Evolutionary conservation across 2,113 vertebrate genomes (phyloP), one percentile per base, ranked within the genome.

Genomic region (Halichoerus grypus): DNA sequence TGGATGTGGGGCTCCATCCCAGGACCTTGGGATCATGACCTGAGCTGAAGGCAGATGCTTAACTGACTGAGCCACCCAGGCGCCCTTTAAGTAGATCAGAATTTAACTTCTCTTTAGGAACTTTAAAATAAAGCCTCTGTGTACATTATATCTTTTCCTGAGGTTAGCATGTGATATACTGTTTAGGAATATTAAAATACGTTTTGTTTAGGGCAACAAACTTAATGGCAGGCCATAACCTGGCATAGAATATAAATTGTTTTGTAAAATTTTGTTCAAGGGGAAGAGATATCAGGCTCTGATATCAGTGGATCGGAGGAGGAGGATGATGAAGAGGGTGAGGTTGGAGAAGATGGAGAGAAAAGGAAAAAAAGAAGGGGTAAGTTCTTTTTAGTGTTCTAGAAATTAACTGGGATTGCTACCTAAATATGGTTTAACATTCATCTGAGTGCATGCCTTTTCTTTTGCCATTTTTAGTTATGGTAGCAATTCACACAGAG

Each of bases 211-310:
- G 8, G 46, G 8, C n/a, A 97, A 88, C 18, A 88, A 87, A 72
- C 42, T 87, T 79, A 91, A 88, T 84, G 31, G 22, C 2, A 83
- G 51, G 16, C 1, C 61, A 0, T 96, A 39, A 92, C 31, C 24
- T 91, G 18, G 22, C 74, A 61, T 8, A 82, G 57, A 92, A 79
- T 96, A 67, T 76, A 98, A 98, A 84, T 9, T 18, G 28, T 22
- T 1, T 2, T 21, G 0, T 98, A 97, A 39, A 93, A 3, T 98
- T 98, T 51, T 97, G 0, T 96, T 76, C 57, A 83, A 99, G 99
- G 99, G 53, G 99, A 99, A 98, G 99, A 99, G 98, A 99, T 99
- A 93, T 99, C 99, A 49, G 99, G 99, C 53, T 99, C 99, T 3
- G 99, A 99, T 88, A 99, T 98, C 49, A 99, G 99, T 51, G 99